phyloP scores from a whole-genome alignment of 2,113 vertebrate genomes.

The Zosterops hypoxanthus region DNA sequence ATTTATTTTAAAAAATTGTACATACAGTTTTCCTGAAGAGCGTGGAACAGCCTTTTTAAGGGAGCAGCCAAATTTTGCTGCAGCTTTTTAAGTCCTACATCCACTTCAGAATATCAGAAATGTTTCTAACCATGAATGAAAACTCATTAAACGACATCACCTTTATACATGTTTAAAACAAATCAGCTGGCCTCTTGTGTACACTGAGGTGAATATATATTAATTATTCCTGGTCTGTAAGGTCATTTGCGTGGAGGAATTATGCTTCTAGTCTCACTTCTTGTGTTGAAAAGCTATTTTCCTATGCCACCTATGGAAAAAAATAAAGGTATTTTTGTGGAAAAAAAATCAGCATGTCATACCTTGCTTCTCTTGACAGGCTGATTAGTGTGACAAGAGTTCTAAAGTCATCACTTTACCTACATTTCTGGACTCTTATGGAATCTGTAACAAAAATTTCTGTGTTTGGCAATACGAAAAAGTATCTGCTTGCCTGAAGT shows the following conservation, averaged over 20 bases:
- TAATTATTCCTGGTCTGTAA: background rate
- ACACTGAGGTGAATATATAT: background rate
- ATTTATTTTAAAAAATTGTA: background rate
- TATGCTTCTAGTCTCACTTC: background rate
- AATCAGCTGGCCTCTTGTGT: background rate
- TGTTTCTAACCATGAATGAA: background rate
- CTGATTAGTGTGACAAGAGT: background rate
- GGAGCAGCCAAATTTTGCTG: background rate
- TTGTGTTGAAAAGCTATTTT: background rate
- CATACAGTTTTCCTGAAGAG: background rate
- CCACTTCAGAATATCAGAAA: background rate
- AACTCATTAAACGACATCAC: background rate
- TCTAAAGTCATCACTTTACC: background rate
- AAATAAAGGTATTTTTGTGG: background rate
- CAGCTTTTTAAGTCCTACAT: background rate
- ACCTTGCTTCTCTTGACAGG: slow-evolving; percentile 1
- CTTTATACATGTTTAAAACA: background rate
- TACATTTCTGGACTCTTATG: slow-evolving; percentile 15
- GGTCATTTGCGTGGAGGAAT: background rate
- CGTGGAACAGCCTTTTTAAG: background rate
- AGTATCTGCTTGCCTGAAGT: slow-evolving; percentile 19
- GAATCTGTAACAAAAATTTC: slow-evolving; percentile 6
- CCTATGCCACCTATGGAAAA: background rate
- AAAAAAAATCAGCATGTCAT: background rate
- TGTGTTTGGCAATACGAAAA: background rate